phyloP scores from a whole-genome alignment of 2,113 vertebrate genomes.

The Rhizomys pruinosus region DNA sequence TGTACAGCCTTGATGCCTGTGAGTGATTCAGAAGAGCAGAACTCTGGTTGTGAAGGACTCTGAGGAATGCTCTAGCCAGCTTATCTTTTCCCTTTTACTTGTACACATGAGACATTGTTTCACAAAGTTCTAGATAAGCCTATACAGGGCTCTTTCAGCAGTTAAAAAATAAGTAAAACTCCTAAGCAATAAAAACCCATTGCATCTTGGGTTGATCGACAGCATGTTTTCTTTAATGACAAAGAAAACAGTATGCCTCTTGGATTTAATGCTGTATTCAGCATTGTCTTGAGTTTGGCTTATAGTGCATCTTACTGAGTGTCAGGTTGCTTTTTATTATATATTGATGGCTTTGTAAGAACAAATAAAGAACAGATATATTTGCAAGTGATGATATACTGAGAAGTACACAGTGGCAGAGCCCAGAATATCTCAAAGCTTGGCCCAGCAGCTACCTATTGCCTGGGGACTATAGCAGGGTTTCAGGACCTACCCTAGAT shows the following conservation, averaged over 20 bases:
- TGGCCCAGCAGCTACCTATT: not conserved
- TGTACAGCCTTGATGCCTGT: not conserved
- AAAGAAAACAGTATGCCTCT: conserved; percentile 11
- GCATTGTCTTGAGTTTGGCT: not conserved
- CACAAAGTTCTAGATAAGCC: not conserved
- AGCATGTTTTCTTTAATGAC: not conserved
- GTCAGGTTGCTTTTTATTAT: not conserved
- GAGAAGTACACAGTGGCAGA: not conserved
- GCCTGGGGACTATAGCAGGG: not conserved
- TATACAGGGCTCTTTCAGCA: conserved; percentile 8
- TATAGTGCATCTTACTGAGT: not conserved
- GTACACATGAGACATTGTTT: not conserved
- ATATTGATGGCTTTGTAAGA: conserved; percentile 1
- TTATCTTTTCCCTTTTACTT: conserved; percentile 21
- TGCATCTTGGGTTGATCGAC: not conserved
- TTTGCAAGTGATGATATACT: conserved; percentile 2
- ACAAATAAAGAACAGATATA: not conserved
- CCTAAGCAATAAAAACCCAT: not conserved
- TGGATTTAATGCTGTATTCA: not conserved
- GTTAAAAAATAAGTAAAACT: conserved; percentile 37
- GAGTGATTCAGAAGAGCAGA: not conserved
- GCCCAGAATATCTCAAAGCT: not conserved
- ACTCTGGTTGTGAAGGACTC: conserved; percentile 7
- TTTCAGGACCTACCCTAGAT: not conserved
- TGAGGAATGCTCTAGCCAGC: not conserved